These are phyloP conservation scores for Cryptoprocta ferox DNA, from an alignment of 2,797 vertebrate genomes.

Conservation along the genomic window DNA sequence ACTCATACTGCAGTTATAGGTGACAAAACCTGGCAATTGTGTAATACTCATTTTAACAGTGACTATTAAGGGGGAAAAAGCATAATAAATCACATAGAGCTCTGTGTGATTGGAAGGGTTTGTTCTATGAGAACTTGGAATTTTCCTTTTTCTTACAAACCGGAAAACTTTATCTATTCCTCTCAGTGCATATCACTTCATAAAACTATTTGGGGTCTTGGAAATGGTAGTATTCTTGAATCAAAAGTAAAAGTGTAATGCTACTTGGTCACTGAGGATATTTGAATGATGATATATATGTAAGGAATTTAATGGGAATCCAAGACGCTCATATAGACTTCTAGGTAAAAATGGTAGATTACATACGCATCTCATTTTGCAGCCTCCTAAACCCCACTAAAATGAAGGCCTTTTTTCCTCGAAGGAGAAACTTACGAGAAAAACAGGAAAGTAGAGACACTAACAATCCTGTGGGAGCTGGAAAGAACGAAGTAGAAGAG, in stretches of 20 bases:
- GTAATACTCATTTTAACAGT: not conserved
- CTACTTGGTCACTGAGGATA: not conserved
- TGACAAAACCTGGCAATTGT: not conserved
- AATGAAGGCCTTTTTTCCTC: not conserved
- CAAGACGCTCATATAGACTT: not conserved
- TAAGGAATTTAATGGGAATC: not conserved
- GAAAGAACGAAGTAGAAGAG: not conserved
- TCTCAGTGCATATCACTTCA: not conserved
- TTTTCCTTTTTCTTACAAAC: slow-evolving; percentile 9
- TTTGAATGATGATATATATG: not conserved
- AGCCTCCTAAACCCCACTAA: not conserved
- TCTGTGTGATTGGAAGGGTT: not conserved
- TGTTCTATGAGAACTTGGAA: not conserved
- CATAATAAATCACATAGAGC: not conserved
- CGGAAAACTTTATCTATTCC: not conserved
- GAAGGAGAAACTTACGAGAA: not conserved
- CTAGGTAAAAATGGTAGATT: not conserved
- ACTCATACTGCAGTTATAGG: not conserved
- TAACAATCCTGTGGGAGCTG: not conserved
- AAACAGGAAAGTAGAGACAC: not conserved
- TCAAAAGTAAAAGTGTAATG: slow-evolving; percentile 1
- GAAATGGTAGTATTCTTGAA: slow-evolving; percentile 11
- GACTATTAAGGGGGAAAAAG: not conserved
- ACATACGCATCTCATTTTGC: not conserved
- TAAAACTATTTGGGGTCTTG: not conserved